Conservation (phyloP, 2,888 invertebrate genomes). For the Caenorhabditis drosophilae region DNA sequence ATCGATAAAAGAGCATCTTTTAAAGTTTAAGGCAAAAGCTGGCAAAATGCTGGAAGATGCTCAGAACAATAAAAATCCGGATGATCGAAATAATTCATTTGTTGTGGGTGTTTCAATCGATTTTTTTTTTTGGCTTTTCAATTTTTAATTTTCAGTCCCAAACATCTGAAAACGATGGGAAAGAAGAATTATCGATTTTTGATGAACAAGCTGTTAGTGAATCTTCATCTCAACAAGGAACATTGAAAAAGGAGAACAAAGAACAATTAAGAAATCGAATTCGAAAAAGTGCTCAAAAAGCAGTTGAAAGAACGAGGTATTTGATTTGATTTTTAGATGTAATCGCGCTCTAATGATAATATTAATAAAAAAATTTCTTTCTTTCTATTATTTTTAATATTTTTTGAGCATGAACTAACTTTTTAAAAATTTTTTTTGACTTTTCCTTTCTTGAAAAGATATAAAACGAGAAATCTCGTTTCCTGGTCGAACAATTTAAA, state of each 20-base stretch:
- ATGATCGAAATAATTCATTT: background rate
- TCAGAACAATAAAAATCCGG: constrained; percentile 9
- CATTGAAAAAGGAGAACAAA: constrained; percentile 13
- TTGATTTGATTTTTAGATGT: background rate
- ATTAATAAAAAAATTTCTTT: too few relatives aligned
- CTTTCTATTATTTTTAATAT: too few relatives aligned
- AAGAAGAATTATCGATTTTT: constrained; percentile 23
- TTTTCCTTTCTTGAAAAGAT: too few relatives aligned
- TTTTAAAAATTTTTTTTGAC: too few relatives aligned
- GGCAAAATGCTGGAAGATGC: constrained; percentile 45
- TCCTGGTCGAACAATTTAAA: too few relatives aligned
- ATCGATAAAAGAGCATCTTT: constrained; percentile 49
- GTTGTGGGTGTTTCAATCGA: background rate
- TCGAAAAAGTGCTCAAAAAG: constrained; percentile 39
- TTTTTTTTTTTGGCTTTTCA: background rate
- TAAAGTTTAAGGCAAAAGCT: constrained; percentile 49
- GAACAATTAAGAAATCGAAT: constrained; percentile 35
- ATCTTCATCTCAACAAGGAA: constrained; percentile 18
- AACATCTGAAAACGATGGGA: constrained; percentile 16
- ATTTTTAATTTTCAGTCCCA: constrained; percentile 12
- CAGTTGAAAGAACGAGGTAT: constrained; percentile 50
- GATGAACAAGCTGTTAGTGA: constrained; percentile 24
- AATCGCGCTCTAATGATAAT: background rate
- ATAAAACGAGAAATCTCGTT: too few relatives aligned
- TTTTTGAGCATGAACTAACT: too few relatives aligned